Evolutionary conservation across 2,888 invertebrate species (phyloP).

Genomic region (Orthosia gracilis): DNA sequence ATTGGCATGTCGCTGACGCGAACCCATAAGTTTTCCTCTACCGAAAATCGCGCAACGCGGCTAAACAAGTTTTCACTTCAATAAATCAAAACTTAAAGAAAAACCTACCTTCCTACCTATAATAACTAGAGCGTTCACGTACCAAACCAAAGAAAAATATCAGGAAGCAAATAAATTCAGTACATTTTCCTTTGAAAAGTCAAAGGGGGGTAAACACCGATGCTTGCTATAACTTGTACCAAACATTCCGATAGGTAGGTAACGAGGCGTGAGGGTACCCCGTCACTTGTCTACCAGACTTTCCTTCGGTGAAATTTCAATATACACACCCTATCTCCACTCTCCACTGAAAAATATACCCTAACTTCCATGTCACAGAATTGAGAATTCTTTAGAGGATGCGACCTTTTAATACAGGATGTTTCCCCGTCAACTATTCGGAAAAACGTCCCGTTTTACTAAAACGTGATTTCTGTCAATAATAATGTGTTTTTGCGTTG

Average conservation of each 20-base stretch:
- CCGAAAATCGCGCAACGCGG: no score
- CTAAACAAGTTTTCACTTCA: no score
- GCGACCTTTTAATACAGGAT: conserved; percentile 54
- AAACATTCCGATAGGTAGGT: conserved; percentile 64
- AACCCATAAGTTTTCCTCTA: no score
- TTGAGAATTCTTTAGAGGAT: conserved; percentile 7
- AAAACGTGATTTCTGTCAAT: conserved; percentile 66
- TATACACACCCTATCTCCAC: conserved; percentile 61
- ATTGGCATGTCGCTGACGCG: no score
- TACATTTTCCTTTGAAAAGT: conserved; percentile 12
- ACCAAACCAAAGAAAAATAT: conserved; percentile 31
- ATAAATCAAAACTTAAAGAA: no score
- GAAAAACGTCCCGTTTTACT: conserved; percentile 57
- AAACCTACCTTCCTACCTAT: no score
- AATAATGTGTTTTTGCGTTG: conserved; percentile 61
- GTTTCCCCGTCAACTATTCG: conserved; percentile 70
- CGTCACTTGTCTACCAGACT: conserved; percentile 75
- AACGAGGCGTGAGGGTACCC: conserved; percentile 75
- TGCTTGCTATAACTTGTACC: conserved; percentile 58
- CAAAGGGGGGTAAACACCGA: conserved; percentile 29
- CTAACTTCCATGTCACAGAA: conserved; percentile 31
- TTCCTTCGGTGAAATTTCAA: conserved; percentile 79
- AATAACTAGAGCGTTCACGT: background rate
- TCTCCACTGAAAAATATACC: conserved; percentile 50
- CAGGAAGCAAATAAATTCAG: conserved; percentile 20